Evolutionary conservation across 1,140 invertebrate species (phyloP).

Genomic region (Zaprionus davidi): DNA sequence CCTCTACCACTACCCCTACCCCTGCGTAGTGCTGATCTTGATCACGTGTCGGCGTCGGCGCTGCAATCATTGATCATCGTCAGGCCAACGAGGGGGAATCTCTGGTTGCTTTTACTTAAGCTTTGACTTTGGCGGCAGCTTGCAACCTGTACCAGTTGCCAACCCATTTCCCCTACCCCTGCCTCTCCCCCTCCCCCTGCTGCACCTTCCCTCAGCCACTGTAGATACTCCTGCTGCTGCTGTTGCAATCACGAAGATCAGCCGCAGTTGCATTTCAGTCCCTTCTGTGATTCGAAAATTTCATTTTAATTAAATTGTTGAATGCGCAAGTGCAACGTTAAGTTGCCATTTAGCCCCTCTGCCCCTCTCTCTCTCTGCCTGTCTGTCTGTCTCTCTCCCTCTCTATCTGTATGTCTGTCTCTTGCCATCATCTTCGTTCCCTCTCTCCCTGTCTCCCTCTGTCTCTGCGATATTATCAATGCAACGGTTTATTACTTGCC

Average conservation of each 20-base stretch:
- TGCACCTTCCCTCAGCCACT: neutral
- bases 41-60: constrained; percentile 60
- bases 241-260: constrained; percentile 60
- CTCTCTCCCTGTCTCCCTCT: neutral
- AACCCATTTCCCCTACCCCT: neutral
- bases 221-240: neutral
- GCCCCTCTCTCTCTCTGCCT: constrained; percentile 1
- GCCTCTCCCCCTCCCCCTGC: no score
- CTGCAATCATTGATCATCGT: constrained; percentile 79
- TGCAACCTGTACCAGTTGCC: constrained; percentile 6
- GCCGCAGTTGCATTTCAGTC: constrained; percentile 38
- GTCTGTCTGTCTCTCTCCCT: constrained; percentile 6
- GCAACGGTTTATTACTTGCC: constrained; percentile 72
- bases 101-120: constrained; percentile 21
- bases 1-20: neutral
- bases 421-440: neutral
- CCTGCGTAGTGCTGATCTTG: constrained; percentile 47
- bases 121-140: constrained; percentile 66
- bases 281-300: constrained; percentile 74
- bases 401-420: constrained; percentile 1
- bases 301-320: constrained; percentile 83
- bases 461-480: constrained; percentile 59
- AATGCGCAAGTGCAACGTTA: constrained; percentile 62
- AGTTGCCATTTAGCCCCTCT: constrained; percentile 53
- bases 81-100: constrained; percentile 40